A percentile compares a stretch with the other conserved stretches of the same genome.
These are phyloP conservation scores for Zosterops borbonicus DNA, from an alignment of 2,113 vertebrate genomes.

Conservation along the genomic window DNA sequence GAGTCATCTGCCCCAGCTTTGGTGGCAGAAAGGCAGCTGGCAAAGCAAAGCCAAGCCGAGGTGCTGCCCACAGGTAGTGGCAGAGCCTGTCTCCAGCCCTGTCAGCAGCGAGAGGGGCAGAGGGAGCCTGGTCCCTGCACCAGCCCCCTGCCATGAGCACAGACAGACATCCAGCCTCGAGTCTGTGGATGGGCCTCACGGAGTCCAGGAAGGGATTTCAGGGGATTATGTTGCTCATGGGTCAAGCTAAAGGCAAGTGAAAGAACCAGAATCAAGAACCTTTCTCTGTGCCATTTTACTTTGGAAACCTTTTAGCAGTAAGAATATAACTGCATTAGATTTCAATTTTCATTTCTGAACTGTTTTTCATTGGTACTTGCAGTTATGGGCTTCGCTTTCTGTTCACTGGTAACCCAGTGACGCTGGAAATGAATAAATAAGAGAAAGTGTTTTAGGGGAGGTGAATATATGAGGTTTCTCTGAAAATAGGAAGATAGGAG, in stretches of 20 bases:
- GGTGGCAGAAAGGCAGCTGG: neutral
- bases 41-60: neutral
- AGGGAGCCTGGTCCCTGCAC: no score
- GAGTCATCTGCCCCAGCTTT: neutral
- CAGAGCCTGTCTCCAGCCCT: fast-evolving
- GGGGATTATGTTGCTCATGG: neutral
- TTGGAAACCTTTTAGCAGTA: neutral
- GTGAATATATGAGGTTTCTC: neutral
- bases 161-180: neutral
- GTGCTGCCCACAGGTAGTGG: fast-evolving
- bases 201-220: neutral
- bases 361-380: neutral
- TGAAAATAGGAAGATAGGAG: constrained; percentile 20
- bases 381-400: neutral
- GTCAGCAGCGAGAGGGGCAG: neutral
- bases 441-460: neutral
- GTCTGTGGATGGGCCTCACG: fast-evolving
- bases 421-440: neutral
- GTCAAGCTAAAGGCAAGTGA: neutral
- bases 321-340: neutral
- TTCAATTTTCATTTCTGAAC: neutral
- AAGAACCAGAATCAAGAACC: neutral
- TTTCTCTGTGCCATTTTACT: neutral
- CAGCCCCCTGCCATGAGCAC: fast-evolving
- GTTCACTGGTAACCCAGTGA: neutral